These are phyloP conservation scores for Drosophila santomea DNA, from an alignment of 1,140 invertebrate species.

Conservation along the genomic window DNA sequence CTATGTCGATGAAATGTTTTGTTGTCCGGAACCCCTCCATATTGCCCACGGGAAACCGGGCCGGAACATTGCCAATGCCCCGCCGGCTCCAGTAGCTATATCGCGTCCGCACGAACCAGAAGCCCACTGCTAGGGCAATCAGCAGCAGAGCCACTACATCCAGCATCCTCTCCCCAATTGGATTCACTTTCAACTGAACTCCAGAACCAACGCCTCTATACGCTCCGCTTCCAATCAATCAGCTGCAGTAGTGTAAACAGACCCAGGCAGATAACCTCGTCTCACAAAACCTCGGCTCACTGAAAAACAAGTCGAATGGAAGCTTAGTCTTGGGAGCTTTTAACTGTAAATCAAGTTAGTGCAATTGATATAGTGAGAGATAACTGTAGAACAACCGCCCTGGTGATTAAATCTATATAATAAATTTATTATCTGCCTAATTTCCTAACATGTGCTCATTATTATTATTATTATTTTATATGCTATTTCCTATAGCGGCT, in stretches of 20 bases:
- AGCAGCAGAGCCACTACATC: conserved; percentile 60
- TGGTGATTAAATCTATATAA: no score
- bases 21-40: conserved; percentile 45
- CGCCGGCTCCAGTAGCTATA: conserved; percentile 85
- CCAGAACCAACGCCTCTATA: neutral
- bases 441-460: no score
- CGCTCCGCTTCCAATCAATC: conserved; percentile 43
- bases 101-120: conserved; percentile 60
- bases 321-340: conserved; percentile 16
- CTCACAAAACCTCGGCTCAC: conserved; percentile 1
- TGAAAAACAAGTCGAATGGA: conserved; percentile 22
- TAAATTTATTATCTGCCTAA: no score
- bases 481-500: no score
- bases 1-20: conserved; percentile 67
- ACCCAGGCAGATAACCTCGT: conserved; percentile 30
- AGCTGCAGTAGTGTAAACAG: conserved; percentile 40
- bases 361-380: no score
- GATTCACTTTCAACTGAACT: conserved; percentile 49
- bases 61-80: conserved; percentile 71
- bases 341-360: no score
- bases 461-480: no score
- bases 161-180: conserved; percentile 40
- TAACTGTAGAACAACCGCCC: no score
- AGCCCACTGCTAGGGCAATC: conserved; percentile 41
- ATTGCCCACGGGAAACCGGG: conserved; percentile 64